Evolutionary conservation across 23 tunicate genomes (phyloP).

Genomic region (Styela clava): DNA sequence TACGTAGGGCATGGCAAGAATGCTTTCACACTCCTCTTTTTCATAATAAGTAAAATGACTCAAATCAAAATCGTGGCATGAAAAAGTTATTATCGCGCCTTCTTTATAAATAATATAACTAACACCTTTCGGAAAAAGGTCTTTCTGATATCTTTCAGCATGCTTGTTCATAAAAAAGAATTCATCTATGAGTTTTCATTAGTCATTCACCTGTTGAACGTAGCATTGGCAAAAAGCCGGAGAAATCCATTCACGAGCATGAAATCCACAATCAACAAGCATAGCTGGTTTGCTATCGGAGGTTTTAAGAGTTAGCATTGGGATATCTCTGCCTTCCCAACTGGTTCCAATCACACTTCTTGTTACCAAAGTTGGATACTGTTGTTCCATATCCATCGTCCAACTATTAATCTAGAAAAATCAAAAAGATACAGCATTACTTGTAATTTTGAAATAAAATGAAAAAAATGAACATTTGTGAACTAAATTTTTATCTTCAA

Average conservation of each 20-base stretch:
- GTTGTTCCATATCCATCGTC: constrained; percentile 40
- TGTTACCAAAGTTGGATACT: constrained; percentile 21
- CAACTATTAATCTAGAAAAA: constrained; percentile 40
- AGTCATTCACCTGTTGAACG: constrained; percentile 60
- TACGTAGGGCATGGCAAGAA: too few relatives aligned
- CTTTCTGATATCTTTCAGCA: too few relatives aligned
- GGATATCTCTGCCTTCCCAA: constrained; percentile 61
- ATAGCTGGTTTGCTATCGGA: constrained; percentile 42
- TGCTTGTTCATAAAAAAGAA: too few relatives aligned
- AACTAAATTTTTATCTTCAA: too few relatives aligned
- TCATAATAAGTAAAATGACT: too few relatives aligned
- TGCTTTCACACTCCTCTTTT: too few relatives aligned
- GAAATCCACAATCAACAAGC: constrained; percentile 95
- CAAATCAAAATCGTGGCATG: too few relatives aligned
- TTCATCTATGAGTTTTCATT: background rate
- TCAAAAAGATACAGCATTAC: background rate
- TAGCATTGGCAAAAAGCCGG: constrained; percentile 98
- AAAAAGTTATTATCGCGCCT: too few relatives aligned
- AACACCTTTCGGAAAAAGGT: too few relatives aligned
- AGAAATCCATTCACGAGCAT: constrained; percentile 99
- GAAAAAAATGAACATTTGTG: too few relatives aligned
- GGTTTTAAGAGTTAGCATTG: constrained; percentile 29
- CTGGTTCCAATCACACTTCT: background rate
- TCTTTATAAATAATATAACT: too few relatives aligned
- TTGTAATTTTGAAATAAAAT: too few relatives aligned